Base-by-base conservation (phyloP, 2,888 invertebrate genomes). In the Cataglyphis albicans region DNA sequence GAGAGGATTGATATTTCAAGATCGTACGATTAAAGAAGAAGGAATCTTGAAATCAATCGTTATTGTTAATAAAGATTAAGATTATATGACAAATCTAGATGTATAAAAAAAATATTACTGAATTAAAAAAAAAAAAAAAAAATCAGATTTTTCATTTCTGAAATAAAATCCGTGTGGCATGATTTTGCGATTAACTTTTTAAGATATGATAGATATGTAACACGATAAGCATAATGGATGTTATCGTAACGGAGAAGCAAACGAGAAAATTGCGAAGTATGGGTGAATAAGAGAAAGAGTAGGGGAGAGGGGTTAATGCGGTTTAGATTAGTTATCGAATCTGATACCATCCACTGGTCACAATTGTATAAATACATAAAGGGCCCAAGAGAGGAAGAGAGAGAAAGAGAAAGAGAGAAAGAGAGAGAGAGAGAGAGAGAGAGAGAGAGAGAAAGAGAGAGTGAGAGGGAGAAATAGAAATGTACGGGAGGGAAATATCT, bases 401-500 rank as follows among this genome's bases (percentile, higher is more conserved):
- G 21, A 21, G 21, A 21, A 21, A 21, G 21, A 21, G 21, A 21
- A 0, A 21, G 21, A 21, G 0, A 21, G 21, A 21, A 0, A 21
- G 21, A 52, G 7, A 52, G 48, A 52, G 48, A 2, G 7, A n/a
- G 15, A n/a, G 48, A 6, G 48, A 18, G 48, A 18, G 18, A 48
- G 48, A 5, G 18, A 48, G 18, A 48, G 48, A 48, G 48, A 18
- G 5, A 6, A 1, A 48, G 48, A 18, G 48, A 18, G 48, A 18
- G 18, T 6, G 48, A 5, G 5, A 48, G 18, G 18, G 48, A 48
- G 48, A 18, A 1, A 6, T 1, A 48, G 48, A 18, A 38, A 57
- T 52, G 67, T 68, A 32, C 61, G 57, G 9, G 65, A 80, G 87
- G 87, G 87, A 85, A 87, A 81, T 86, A 86, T 72, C 83, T 78